phyloP scores from a whole-genome alignment of 1,140 invertebrate species.

The Drosophila simulans region DNA sequence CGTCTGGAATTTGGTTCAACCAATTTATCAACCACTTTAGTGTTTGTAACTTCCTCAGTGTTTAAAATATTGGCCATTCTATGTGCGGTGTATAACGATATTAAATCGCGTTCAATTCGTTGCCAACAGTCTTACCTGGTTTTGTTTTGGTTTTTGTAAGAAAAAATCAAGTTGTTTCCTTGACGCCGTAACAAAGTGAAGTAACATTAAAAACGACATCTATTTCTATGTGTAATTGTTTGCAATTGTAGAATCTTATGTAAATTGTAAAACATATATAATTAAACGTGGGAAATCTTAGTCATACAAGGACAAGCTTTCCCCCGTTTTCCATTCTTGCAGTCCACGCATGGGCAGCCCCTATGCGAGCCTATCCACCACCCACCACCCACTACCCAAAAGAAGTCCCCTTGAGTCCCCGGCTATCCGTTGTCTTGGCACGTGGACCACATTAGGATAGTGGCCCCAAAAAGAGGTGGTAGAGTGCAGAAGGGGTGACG shows the following conservation, averaged over 20 bases:
- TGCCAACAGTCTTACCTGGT: neutral
- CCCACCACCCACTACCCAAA: no score
- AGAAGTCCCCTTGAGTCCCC: no score
- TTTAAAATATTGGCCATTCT: slow-evolving; percentile 1
- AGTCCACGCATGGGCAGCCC: no score
- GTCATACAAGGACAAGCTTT: no score
- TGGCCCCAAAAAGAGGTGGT: slow-evolving; percentile 46
- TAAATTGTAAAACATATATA: no score
- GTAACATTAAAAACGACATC: neutral
- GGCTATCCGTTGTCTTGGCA: neutral
- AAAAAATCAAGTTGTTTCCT: neutral
- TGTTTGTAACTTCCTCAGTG: neutral
- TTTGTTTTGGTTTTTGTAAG: neutral
- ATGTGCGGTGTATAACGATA: neutral
- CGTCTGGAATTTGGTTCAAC: slow-evolving; percentile 8
- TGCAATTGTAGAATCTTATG: neutral
- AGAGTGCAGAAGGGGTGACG: slow-evolving; percentile 40
- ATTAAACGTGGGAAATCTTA: no score
- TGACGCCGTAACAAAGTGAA: no score
- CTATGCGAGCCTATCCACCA: no score
- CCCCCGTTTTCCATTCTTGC: no score
- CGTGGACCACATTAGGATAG: slow-evolving; percentile 2
- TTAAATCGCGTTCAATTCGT: neutral
- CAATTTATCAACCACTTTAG: slow-evolving; percentile 1
- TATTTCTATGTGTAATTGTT: neutral